Base-by-base conservation (phyloP, 2,113 vertebrate species). In the Pandion haliaetus region DNA sequence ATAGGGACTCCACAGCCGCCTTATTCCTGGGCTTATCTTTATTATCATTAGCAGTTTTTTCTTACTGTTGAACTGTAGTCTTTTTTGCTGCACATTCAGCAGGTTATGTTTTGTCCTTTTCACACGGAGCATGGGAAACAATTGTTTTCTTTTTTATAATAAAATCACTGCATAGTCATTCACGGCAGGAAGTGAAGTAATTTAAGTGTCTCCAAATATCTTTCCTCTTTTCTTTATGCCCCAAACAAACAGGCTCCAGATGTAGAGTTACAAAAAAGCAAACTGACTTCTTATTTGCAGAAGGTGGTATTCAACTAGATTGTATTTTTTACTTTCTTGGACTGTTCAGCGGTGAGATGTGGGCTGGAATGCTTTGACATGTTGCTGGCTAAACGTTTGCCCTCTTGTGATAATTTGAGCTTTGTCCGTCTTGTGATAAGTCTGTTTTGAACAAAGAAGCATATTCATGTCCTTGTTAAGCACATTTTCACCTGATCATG, bases 161-260 rank as follows among this genome's bases (percentile, higher is more conserved):
- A 38, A 73, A 95, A 96, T 96, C 88, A 47, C 86, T 84, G 81
- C 77, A 5, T 31, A 95, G 92, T 95, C 82, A 71, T 92, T 97
- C 88, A 74, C 6, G 29, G 84, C 94, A 97, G 96, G 97, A 97
- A 97, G 95, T 89, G 92, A 92, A 96, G 86, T 94, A 91, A 92
- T 96, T 95, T 74, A 78, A 96, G 57, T 92, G 86, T 95, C 97
- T 96, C 91, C 92, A 97, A 97, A 86, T 93, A 87, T 95, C 96
- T 92, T 92, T 95, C 52, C 80, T 93, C 91, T 90, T 90, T 86
- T 93, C 93, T 91, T 94, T 86, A 50, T 88, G 63, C 95, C 88
- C 90, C 92, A 94, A 95, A 94, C 65, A 94, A 93, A 97, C 88
- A 92, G 90, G 66, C 92, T 97, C 91, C 97, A 96, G 96, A 95